Evolutionary conservation across 2,797 vertebrate genomes (phyloP).

Genomic region (Meda fulgida): DNA sequence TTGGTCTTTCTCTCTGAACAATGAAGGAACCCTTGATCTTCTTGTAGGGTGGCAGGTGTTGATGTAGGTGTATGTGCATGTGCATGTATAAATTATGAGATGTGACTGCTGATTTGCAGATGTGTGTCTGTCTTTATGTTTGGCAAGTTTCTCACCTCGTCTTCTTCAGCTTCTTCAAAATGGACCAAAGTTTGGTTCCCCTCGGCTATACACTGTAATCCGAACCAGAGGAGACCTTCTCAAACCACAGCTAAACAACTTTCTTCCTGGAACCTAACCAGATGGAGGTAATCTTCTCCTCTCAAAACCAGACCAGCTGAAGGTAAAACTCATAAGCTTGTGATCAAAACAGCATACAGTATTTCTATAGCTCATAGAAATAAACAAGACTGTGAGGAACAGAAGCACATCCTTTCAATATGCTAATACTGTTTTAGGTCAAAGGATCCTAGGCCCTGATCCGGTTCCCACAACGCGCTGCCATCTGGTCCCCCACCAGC

Average conservation of each 20-base stretch:
- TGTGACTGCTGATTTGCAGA: conserved; percentile 8
- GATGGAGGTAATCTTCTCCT: background rate
- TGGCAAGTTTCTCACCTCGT: conserved; percentile 8
- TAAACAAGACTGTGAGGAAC: background rate
- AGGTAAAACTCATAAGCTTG: background rate
- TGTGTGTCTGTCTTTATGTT: background rate
- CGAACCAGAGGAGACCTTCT: conserved; percentile 16
- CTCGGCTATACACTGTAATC: background rate
- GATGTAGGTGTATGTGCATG: conserved; percentile 1
- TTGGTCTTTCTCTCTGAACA: conserved; percentile 44
- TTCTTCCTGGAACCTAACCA: background rate
- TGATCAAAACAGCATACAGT: background rate
- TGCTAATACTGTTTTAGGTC: background rate
- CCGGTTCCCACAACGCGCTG: no score
- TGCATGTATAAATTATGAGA: conserved; percentile 24
- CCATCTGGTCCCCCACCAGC: no score
- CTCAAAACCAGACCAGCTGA: background rate
- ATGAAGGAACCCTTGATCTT: conserved; percentile 36
- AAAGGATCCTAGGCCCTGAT: no score
- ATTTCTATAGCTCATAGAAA: background rate
- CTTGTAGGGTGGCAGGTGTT: conserved; percentile 37
- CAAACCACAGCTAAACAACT: conserved; percentile 4
- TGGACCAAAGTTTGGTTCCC: background rate
- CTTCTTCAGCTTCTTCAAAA: background rate
- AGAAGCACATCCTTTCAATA: background rate